phyloP scores from a whole-genome alignment of 2,113 vertebrate species.

The Ceyx margarethae region DNA sequence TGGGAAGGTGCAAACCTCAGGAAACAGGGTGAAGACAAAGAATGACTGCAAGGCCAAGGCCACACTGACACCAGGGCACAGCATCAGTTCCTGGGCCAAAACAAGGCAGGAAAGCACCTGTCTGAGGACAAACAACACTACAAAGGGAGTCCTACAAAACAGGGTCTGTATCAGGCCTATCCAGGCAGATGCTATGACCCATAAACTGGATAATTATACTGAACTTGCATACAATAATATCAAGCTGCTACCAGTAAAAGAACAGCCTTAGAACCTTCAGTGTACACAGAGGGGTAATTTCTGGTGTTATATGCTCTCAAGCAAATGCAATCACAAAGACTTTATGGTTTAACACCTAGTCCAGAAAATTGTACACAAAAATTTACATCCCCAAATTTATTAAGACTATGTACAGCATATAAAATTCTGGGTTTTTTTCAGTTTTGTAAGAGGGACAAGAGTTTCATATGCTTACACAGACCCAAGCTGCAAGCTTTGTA shows the following conservation, averaged over 20 bases:
- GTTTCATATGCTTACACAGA: neutral
- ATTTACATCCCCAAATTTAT: neutral
- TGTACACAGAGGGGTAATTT: neutral
- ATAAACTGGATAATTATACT: neutral
- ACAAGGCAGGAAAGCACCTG: neutral
- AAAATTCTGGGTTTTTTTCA: neutral
- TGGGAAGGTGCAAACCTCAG: neutral
- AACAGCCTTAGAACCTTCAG: neutral
- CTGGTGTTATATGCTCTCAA: neutral
- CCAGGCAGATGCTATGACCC: neutral
- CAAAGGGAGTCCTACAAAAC: neutral
- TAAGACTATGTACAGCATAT: neutral
- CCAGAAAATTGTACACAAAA: neutral
- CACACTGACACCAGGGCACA: neutral
- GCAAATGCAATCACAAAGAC: neutral
- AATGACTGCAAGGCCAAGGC: neutral
- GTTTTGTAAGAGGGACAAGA: neutral
- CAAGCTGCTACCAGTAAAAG: neutral
- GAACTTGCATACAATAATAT: neutral
- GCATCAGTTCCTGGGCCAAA: neutral
- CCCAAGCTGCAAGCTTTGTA: neutral
- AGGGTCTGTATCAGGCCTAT: neutral
- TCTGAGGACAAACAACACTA: neutral
- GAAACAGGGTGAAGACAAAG: neutral
- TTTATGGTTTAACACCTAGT: neutral